phyloP scores from a whole-genome alignment of 92 coral and sea anemone species.

The Metridium senile region DNA sequence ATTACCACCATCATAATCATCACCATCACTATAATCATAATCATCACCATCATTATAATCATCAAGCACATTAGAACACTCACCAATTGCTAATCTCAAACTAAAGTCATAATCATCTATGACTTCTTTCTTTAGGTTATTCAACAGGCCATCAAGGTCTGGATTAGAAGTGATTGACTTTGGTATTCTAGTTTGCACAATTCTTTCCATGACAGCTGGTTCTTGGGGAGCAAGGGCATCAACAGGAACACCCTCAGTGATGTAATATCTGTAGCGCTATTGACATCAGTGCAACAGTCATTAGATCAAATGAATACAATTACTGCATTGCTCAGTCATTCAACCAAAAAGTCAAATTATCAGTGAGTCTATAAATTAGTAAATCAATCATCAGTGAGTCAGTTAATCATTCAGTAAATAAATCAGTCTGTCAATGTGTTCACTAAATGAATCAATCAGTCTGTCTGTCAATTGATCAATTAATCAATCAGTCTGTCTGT shows the following conservation, averaged over 20 bases:
- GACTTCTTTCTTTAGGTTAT: slow-evolving; percentile 75
- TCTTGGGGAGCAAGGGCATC: slow-evolving; percentile 87
- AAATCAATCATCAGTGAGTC: not conserved
- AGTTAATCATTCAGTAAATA: not conserved
- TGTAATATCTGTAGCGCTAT: slow-evolving; percentile 92
- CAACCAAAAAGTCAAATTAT: no score
- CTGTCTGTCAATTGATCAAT: not conserved
- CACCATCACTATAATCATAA: not conserved
- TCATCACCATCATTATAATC: not conserved
- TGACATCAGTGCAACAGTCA: no score
- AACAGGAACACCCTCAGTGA: slow-evolving; percentile 77
- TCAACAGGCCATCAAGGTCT: slow-evolving; percentile 78
- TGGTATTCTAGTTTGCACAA: slow-evolving; percentile 78
- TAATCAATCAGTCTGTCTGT: not conserved
- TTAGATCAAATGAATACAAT: no score
- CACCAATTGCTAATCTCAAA: slow-evolving; percentile 90
- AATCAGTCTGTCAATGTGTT: not conserved
- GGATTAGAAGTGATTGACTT: slow-evolving; percentile 60
- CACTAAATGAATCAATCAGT: not conserved
- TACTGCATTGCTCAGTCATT: no score
- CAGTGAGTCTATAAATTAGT: no score
- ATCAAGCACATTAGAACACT: slow-evolving; percentile 3
- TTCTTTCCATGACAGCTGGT: slow-evolving; percentile 82
- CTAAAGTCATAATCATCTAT: slow-evolving; percentile 82
- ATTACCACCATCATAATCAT: not conserved